These are phyloP conservation scores for Gerris lacustris DNA, from an alignment of 2,888 invertebrate genomes.

Conservation along the genomic window DNA sequence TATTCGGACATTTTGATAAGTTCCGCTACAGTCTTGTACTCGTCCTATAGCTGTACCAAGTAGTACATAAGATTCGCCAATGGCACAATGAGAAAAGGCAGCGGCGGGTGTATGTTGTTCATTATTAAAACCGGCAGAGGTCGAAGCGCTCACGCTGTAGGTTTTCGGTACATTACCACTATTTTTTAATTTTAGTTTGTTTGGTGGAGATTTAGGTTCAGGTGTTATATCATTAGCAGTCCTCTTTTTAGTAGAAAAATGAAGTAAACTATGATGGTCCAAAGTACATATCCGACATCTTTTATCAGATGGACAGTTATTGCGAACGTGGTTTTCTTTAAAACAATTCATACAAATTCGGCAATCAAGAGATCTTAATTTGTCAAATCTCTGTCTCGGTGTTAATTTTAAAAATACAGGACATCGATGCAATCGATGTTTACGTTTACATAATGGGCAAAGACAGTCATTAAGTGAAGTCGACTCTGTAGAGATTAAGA, in stretches of 20 bases:
- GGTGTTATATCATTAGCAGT: too few relatives aligned
- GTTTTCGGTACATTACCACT: too few relatives aligned
- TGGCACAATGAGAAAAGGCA: neutral
- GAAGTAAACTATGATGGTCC: constrained; percentile 8
- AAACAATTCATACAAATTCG: constrained; percentile 12
- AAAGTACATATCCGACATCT: constrained; percentile 4
- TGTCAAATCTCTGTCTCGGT: constrained; percentile 4
- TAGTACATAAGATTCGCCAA: constrained; percentile 8
- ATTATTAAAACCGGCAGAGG: too few relatives aligned
- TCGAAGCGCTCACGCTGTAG: too few relatives aligned
- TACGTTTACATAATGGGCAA: constrained; percentile 5
- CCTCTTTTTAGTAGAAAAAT: neutral
- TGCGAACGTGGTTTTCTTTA: neutral
- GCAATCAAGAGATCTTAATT: neutral
- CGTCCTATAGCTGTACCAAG: constrained; percentile 7
- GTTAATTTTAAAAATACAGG: neutral
- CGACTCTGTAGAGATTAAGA: constrained; percentile 6
- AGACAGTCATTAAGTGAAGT: too few relatives aligned
- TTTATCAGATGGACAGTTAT: neutral
- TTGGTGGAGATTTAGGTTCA: neutral
- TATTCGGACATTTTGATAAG: neutral
- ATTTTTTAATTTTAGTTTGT: neutral
- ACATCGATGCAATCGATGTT: constrained; percentile 8
- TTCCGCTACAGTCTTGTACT: constrained; percentile 8
- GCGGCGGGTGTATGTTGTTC: too few relatives aligned